A percentile compares a stretch with the other conserved stretches of the same genome.
phyloP scores from a whole-genome alignment of 2,888 invertebrate genomes.

The Megamerina dolium region DNA sequence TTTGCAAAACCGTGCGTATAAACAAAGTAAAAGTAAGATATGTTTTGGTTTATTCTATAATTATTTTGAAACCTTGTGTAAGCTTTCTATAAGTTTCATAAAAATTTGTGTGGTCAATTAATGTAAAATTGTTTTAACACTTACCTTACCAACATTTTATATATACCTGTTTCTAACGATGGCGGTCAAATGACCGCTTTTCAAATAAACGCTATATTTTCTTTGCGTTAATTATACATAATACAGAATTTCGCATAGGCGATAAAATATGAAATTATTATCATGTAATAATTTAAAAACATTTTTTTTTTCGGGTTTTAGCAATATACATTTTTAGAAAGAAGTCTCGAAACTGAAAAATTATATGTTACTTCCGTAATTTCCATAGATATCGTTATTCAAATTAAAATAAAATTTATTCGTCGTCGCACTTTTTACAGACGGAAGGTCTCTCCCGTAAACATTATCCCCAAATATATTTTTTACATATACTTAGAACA shows the following conservation, averaged over 20 bases:
- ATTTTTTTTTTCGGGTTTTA: slow-evolving; percentile 4
- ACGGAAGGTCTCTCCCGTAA: not conserved
- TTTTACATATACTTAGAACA: not conserved
- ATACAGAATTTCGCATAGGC: slow-evolving; percentile 7
- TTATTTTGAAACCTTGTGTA: too few relatives aligned
- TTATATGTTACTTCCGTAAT: slow-evolving; percentile 5
- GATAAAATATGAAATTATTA: slow-evolving; percentile 4
- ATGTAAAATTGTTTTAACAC: too few relatives aligned
- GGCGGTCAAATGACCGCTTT: slow-evolving; percentile 2
- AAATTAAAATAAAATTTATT: not conserved
- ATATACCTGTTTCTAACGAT: slow-evolving; percentile 6
- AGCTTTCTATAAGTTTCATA: too few relatives aligned
- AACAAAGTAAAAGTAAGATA: too few relatives aligned
- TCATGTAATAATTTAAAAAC: slow-evolving; percentile 4
- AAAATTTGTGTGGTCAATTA: too few relatives aligned
- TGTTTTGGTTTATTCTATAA: too few relatives aligned
- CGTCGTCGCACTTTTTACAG: not conserved
- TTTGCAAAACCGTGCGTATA: too few relatives aligned
- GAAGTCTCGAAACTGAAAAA: slow-evolving; percentile 8
- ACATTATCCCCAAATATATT: not conserved
- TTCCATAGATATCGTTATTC: not conserved
- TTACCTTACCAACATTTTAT: too few relatives aligned
- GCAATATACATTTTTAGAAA: slow-evolving; percentile 10
- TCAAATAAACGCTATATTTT: slow-evolving; percentile 4
- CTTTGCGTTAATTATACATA: slow-evolving; percentile 3